Evolutionary conservation across 1,140 invertebrate species (phyloP).

Genomic region (Hycleus cichorii): DNA sequence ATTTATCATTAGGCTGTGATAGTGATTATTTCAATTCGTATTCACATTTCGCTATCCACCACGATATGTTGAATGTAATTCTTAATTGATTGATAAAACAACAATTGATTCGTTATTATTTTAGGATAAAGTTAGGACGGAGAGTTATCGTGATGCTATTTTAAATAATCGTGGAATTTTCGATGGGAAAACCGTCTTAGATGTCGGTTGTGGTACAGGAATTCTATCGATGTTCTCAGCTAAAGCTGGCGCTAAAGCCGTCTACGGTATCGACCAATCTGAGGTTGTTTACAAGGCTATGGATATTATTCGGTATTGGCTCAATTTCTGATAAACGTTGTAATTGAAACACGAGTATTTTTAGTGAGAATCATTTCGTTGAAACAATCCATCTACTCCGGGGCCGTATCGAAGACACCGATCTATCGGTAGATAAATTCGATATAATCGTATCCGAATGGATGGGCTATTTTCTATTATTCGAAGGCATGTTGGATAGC

Average conservation of each 20-base stretch:
- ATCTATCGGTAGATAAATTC: slow-evolving; percentile 72
- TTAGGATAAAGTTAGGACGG: slow-evolving; percentile 85
- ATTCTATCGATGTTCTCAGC: slow-evolving; percentile 95
- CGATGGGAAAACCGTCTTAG: slow-evolving; percentile 76
- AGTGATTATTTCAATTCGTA: slow-evolving; percentile 91
- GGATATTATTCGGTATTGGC: slow-evolving; percentile 57
- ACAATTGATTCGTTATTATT: slow-evolving; percentile 9
- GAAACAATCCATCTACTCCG: slow-evolving; percentile 56
- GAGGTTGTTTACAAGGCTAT: slow-evolving; percentile 75
- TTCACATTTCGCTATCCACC: slow-evolving; percentile 96
- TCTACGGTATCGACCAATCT: slow-evolving; percentile 90
- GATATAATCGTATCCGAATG: slow-evolving; percentile 98
- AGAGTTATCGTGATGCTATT: slow-evolving; percentile 91
- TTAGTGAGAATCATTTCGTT: slow-evolving; percentile 57
- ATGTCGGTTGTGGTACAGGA: slow-evolving; percentile 89
- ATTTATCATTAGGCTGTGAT: slow-evolving; percentile 49
- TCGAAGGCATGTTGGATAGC: slow-evolving; percentile 96
- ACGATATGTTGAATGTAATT: slow-evolving; percentile 81
- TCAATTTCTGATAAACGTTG: slow-evolving; percentile 10
- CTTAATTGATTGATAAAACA: background rate
- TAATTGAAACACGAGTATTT: slow-evolving; percentile 20
- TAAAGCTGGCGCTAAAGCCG: slow-evolving; percentile 81
- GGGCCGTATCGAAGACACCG: slow-evolving; percentile 85
- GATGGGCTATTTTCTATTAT: slow-evolving; percentile 99
- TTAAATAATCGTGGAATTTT: slow-evolving; percentile 67